Evolutionary conservation across 2,888 invertebrate species (phyloP).

Genomic region (Aleiodes testaceus): DNA sequence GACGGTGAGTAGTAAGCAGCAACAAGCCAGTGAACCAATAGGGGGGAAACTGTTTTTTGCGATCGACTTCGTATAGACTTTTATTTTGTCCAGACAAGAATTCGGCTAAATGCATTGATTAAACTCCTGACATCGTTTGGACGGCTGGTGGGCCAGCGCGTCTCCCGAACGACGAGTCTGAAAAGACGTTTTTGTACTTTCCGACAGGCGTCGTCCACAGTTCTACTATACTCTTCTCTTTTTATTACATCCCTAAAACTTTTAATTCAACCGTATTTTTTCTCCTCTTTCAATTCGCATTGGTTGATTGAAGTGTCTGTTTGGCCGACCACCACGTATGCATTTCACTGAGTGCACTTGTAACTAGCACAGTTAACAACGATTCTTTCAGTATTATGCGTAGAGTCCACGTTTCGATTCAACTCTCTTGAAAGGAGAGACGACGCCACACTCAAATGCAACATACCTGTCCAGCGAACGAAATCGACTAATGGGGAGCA

Average conservation of each 20-base stretch:
- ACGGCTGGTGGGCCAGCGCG: constrained; percentile 69
- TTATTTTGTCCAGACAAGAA: constrained; percentile 73
- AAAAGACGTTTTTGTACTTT: constrained; percentile 58
- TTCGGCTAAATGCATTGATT: constrained; percentile 73
- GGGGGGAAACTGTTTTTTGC: constrained; percentile 62
- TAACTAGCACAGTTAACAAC: constrained; percentile 32
- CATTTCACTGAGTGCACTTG: constrained; percentile 24
- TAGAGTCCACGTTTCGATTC: constrained; percentile 6
- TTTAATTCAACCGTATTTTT: constrained; percentile 28
- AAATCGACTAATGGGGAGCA: constrained; percentile 40
- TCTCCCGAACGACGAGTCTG: constrained; percentile 63
- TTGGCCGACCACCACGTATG: background rate
- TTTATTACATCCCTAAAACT: constrained; percentile 36
- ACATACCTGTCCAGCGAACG: constrained; percentile 39
- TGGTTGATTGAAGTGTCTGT: constrained; percentile 9
- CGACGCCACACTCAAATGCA: constrained; percentile 4
- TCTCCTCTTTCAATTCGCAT: constrained; percentile 1
- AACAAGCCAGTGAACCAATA: constrained; percentile 10
- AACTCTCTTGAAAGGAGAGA: constrained; percentile 15
- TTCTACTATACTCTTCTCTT: constrained; percentile 35
- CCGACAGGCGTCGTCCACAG: constrained; percentile 47
- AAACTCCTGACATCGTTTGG: constrained; percentile 70
- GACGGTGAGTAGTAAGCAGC: constrained; percentile 18
- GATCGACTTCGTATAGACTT: constrained; percentile 64
- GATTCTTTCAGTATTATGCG: constrained; percentile 14